A percentile compares a stretch with the other conserved stretches of the same genome.
These are phyloP conservation scores for Noctua pronuba DNA, from an alignment of 2,888 invertebrate genomes.

Conservation along the genomic window DNA sequence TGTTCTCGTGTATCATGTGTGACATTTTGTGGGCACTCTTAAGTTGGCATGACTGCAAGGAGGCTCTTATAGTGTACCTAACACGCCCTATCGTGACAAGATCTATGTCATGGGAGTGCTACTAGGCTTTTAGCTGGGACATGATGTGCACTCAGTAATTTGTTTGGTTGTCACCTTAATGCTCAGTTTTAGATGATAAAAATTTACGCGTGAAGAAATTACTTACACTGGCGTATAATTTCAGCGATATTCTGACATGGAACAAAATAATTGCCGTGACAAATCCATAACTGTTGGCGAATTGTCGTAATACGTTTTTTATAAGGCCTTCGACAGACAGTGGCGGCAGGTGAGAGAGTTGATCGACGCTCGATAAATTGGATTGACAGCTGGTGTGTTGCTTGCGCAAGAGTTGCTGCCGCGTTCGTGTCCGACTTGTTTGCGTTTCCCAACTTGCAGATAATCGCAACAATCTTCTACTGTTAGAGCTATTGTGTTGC, in stretches of 20 bases:
- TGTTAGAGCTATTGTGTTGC: constrained; percentile 59
- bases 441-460: constrained; percentile 63
- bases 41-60: constrained; percentile 28
- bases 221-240: constrained; percentile 44
- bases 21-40: constrained; percentile 38
- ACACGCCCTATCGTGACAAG: constrained; percentile 47
- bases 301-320: constrained; percentile 58
- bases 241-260: constrained; percentile 14
- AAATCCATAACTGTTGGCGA: constrained; percentile 63
- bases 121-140: constrained; percentile 20
- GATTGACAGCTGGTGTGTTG: constrained; percentile 76
- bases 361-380: constrained; percentile 79
- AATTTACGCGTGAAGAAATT: constrained; percentile 39
- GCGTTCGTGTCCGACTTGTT: constrained; percentile 59
- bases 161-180: constrained; percentile 21
- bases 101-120: constrained; percentile 30
- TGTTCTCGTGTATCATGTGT: constrained; percentile 43
- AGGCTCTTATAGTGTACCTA: not conserved
- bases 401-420: constrained; percentile 69
- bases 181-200: constrained; percentile 19
- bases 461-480: constrained; percentile 62
- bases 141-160: constrained; percentile 16
- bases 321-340: constrained; percentile 72
- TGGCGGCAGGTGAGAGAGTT: constrained; percentile 76
- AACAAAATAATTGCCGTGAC: constrained; percentile 57